These are phyloP conservation scores for Plebejus argus DNA, from an alignment of 2,888 invertebrate genomes.

Conservation along the genomic window DNA sequence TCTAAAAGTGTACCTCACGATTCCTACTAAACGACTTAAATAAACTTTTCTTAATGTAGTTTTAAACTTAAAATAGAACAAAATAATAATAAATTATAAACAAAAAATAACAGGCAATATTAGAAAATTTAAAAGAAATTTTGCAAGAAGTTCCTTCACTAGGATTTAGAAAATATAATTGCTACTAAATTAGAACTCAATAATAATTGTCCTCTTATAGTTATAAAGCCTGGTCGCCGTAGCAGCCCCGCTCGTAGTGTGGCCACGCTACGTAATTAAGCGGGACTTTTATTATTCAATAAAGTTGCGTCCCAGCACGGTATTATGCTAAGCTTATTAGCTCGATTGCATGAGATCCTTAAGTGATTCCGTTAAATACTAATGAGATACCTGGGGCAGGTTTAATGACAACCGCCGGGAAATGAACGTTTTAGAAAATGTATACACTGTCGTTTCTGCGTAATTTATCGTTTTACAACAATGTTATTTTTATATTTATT, in stretches of 20 bases:
- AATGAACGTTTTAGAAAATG: constrained; percentile 1
- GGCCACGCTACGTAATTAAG: constrained; percentile 25
- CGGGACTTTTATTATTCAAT: constrained; percentile 28
- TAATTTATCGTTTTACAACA: neutral
- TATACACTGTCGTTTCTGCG: neutral
- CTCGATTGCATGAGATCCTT: constrained; percentile 23
- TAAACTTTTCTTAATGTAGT: neutral
- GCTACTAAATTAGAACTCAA: neutral
- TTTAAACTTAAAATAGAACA: too few species aligned
- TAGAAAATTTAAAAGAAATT: too few species aligned
- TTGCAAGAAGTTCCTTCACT: too few species aligned
- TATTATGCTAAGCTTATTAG: constrained; percentile 25
- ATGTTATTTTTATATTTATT: neutral
- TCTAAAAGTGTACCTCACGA: neutral
- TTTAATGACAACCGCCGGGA: constrained; percentile 6
- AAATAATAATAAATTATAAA: too few species aligned
- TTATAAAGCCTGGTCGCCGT: neutral
- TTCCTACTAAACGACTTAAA: neutral
- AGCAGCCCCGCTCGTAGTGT: neutral
- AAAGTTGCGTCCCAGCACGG: constrained; percentile 7
- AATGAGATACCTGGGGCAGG: constrained; percentile 19
- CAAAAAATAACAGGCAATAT: too few species aligned
- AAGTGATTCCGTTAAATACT: constrained; percentile 20
- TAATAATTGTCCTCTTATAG: neutral
- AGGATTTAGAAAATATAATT: too few species aligned